Evolutionary conservation across 2,888 invertebrate species (phyloP), one percentile per base, ranked within the genome.

Genomic region (Oscheius myriophilus): DNA sequence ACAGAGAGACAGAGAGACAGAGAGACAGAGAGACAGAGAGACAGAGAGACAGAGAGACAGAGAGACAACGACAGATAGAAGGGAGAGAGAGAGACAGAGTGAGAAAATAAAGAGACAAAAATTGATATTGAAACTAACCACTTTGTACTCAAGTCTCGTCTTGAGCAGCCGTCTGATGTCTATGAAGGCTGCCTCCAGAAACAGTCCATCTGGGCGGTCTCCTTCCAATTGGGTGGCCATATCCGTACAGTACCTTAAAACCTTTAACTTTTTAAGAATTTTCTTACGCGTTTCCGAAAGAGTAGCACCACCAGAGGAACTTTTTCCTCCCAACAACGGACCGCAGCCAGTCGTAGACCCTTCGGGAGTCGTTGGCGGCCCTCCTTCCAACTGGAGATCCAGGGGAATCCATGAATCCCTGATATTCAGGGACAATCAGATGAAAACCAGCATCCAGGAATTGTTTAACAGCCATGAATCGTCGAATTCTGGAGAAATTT

Each of bases 241-340:
- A 18, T 61, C 23, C 18, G 49, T 45, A 33, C 61, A 61, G 18
- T 46, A 49, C 11, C 61, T 33, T n/a, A n/a, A n/a, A n/a, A n/a
- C n/a, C n/a, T n/a, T n/a, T n/a, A n/a, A n/a, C n/a, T n/a, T n/a
- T n/a, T n/a, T n/a, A n/a, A n/a, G n/a, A n/a, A n/a, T n/a, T n/a
- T n/a, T n/a, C 33, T 33, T 9, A 33, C 33, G 33, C 61, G 11
- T 46, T 33, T 49, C 61, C 61, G 14, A 61, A 11, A 3, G 61
- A 61, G 18, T 16, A 46, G 33, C 61, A 61, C 61, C 61, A 61
- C 61, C 61, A 61, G 46, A 61, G n/a, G 33, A 61, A 16, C 11
- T 26, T 16, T 16, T 61, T 61, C 26, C 18, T 7, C 14, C 49
- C 49, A 45, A 61, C 45, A 12, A 21, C 18, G 11, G 25, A 26